phyloP scores from a whole-genome alignment of 37 sponge, comb jelly and placozoan genomes.

The Bolinopsis microptera region DNA sequence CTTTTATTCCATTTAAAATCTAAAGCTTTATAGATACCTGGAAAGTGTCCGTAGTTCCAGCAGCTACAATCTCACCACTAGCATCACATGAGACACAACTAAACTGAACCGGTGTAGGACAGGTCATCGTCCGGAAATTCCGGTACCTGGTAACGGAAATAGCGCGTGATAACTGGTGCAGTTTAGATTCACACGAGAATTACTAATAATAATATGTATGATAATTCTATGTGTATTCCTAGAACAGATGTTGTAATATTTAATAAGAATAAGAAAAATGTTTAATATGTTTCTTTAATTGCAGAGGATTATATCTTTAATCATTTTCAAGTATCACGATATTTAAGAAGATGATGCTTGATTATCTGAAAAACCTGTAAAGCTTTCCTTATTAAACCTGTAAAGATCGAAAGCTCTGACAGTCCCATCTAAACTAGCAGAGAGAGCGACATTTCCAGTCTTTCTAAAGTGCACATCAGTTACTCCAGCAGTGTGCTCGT shows the following conservation, averaged over 20 bases:
- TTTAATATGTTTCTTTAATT: too few relatives aligned
- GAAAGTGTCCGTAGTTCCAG: constrained; percentile 93
- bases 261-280: too few relatives aligned
- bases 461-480: constrained; percentile 76
- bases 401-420: constrained; percentile 91
- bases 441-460: constrained; percentile 81
- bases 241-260: too few relatives aligned
- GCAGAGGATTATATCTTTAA: too few relatives aligned
- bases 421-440: constrained; percentile 93
- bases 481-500: constrained; percentile 88
- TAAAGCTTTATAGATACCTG: too few relatives aligned
- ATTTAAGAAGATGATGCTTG: too few relatives aligned
- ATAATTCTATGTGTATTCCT: too few relatives aligned
- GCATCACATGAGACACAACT: constrained; percentile 82
- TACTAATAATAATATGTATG: constrained; percentile 1
- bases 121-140: constrained; percentile 92
- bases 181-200: not conserved
- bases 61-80: constrained; percentile 91
- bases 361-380: too few relatives aligned
- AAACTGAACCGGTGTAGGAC: constrained; percentile 94
- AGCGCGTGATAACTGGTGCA: too few relatives aligned
- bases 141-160: constrained; percentile 79
- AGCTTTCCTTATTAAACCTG: too few relatives aligned
- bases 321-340: too few relatives aligned
- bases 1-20: too few relatives aligned